Percentiles rank a stretch among this genome's conserved stretches.
Evolutionary conservation across 2,113 vertebrate species (phyloP).

Genomic region (Atractosteus spatula): DNA sequence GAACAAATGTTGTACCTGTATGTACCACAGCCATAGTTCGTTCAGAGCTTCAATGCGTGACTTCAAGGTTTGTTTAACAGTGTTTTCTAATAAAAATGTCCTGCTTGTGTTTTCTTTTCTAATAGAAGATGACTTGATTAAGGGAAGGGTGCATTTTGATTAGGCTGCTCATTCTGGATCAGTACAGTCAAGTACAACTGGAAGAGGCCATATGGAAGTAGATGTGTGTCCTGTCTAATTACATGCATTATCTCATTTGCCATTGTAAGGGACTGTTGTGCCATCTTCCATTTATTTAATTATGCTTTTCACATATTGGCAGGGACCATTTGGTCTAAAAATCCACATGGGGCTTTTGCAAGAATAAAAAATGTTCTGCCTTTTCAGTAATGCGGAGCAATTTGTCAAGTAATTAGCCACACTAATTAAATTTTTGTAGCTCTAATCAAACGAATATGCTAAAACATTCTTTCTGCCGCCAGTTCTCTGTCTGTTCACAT

Average conservation of each 20-base stretch:
- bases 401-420: slow-evolving; percentile 96
- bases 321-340: slow-evolving; percentile 83
- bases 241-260: slow-evolving; percentile 85
- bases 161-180: slow-evolving; percentile 55
- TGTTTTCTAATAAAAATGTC: not conserved
- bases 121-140: slow-evolving; percentile 39
- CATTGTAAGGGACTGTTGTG: slow-evolving; percentile 85
- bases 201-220: slow-evolving; percentile 73
- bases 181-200: slow-evolving; percentile 53
- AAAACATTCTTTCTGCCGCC: slow-evolving; percentile 94
- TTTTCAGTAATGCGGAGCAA: slow-evolving; percentile 88
- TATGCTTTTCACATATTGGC: slow-evolving; percentile 93
- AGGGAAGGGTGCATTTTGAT: slow-evolving; percentile 48
- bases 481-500: slow-evolving; percentile 92
- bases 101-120: slow-evolving; percentile 27
- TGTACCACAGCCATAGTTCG: not conserved
- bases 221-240: slow-evolving; percentile 80
- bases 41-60: not conserved
- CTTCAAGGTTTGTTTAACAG: not conserved
- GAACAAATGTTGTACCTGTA: not conserved
- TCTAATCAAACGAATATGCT: slow-evolving; percentile 98
- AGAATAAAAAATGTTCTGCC: slow-evolving; percentile 71
- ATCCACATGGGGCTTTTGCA: slow-evolving; percentile 71
- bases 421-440: slow-evolving; percentile 96
- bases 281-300: slow-evolving; percentile 98